phyloP scores from a whole-genome alignment of 2,113 vertebrate genomes.

The Cathartes aura region DNA sequence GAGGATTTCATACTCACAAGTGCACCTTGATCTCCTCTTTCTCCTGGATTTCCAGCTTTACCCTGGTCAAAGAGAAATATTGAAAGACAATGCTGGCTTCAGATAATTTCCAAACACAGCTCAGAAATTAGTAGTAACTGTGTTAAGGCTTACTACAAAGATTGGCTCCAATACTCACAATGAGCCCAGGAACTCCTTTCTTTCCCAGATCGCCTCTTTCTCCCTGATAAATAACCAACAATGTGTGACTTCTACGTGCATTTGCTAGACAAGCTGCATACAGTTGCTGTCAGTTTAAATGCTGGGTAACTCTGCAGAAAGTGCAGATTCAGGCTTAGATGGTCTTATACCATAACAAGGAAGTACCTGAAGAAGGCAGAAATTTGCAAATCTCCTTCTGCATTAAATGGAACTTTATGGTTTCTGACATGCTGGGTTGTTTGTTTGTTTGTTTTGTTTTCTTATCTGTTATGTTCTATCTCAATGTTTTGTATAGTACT shows the following conservation, averaged over 20 bases:
- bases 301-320: background rate
- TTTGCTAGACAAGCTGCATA: background rate
- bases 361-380: background rate
- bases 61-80: conserved; percentile 79
- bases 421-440: background rate
- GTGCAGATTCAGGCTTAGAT: background rate
- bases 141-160: background rate
- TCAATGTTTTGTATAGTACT: background rate
- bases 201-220: conserved; percentile 86
- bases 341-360: background rate
- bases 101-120: background rate
- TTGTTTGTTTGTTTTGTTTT: background rate
- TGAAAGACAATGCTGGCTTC: conserved; percentile 7
- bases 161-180: conserved; percentile 79
- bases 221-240: conserved; percentile 81
- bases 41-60: conserved; percentile 89
- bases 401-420: background rate
- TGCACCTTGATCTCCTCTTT: conserved; percentile 85
- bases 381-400: background rate
- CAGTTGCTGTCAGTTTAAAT: background rate
- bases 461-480: background rate
- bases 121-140: background rate
- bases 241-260: background rate
- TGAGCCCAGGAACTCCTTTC: conserved; percentile 86
- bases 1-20: conserved; percentile 80